Percentiles rank a stretch among this genome's conserved stretches.
Evolutionary conservation across 30 jellyfish, hydroid and myxozoan genomes (phyloP).

Genomic region (Hydractinia echinata): DNA sequence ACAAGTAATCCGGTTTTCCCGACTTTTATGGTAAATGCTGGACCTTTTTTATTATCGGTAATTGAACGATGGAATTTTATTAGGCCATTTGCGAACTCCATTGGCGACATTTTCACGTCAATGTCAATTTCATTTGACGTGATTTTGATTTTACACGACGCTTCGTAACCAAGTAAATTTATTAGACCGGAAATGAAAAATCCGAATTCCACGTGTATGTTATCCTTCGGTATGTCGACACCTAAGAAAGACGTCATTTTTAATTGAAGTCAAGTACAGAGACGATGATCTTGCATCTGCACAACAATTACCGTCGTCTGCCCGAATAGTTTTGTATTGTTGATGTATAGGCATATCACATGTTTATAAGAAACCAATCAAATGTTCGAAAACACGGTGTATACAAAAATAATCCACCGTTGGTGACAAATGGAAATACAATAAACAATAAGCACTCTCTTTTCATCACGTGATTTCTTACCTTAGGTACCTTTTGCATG

Average conservation of each 20-base stretch:
- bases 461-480: no score
- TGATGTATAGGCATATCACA: no score
- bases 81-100: conserved; percentile 73
- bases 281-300: background rate
- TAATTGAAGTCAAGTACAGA: background rate
- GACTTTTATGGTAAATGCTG: conserved; percentile 50
- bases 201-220: conserved; percentile 56
- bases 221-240: conserved; percentile 38
- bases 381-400: no score
- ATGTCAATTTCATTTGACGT: conserved; percentile 44
- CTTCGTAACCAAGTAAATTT: conserved; percentile 41
- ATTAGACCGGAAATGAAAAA: conserved; percentile 67
- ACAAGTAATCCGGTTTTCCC: conserved; percentile 48
- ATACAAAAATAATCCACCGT: no score
- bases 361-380: no score
- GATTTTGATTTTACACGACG: conserved; percentile 50
- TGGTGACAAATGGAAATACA: no score
- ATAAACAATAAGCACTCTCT: no score
- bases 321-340: no score
- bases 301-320: no score
- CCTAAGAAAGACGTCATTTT: conserved; percentile 36
- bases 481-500: no score
- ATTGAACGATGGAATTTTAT: conserved; percentile 54
- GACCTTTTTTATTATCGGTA: conserved; percentile 72
- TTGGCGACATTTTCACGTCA: conserved; percentile 74